These are phyloP conservation scores for Notodonta ziczac DNA, from an alignment of 2,888 invertebrate species.

Conservation along the genomic window DNA sequence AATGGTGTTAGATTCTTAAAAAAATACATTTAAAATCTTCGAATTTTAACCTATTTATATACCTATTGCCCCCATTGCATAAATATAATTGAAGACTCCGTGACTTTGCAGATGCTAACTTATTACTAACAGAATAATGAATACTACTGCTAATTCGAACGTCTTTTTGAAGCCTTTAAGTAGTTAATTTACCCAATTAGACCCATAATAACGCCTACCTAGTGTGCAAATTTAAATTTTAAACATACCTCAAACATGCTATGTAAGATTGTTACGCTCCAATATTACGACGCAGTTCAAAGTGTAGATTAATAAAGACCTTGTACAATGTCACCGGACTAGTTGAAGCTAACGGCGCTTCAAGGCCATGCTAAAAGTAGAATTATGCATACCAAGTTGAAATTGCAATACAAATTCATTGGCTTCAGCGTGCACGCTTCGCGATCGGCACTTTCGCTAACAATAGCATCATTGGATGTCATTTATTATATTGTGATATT, in stretches of 20 bases:
- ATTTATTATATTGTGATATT: neutral
- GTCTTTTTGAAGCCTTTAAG: neutral
- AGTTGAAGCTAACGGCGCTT: conserved; percentile 55
- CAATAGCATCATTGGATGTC: neutral
- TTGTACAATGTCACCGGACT: conserved; percentile 65
- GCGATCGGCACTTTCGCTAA: conserved; percentile 30
- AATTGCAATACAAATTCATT: conserved; percentile 37
- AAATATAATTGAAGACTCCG: too few relatives aligned
- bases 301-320: conserved; percentile 56
- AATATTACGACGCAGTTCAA: conserved; percentile 23
- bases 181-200: conserved; percentile 11
- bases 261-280: conserved; percentile 20
- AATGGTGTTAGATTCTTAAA: too few relatives aligned
- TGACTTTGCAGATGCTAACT: neutral
- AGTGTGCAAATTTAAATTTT: conserved; percentile 12
- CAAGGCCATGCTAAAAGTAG: conserved; percentile 65
- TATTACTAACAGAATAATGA: neutral
- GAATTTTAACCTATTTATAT: too few relatives aligned
- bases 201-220: conserved; percentile 11
- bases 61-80: too few relatives aligned
- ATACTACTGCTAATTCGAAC: neutral
- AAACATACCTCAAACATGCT: conserved; percentile 18
- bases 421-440: conserved; percentile 27
- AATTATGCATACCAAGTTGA: conserved; percentile 36
- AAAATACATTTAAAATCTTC: too few relatives aligned